Evolutionary conservation across 2,888 invertebrate genomes (phyloP), one percentile per base, ranked within the genome.

Genomic region (Saturnia pavonia): DNA sequence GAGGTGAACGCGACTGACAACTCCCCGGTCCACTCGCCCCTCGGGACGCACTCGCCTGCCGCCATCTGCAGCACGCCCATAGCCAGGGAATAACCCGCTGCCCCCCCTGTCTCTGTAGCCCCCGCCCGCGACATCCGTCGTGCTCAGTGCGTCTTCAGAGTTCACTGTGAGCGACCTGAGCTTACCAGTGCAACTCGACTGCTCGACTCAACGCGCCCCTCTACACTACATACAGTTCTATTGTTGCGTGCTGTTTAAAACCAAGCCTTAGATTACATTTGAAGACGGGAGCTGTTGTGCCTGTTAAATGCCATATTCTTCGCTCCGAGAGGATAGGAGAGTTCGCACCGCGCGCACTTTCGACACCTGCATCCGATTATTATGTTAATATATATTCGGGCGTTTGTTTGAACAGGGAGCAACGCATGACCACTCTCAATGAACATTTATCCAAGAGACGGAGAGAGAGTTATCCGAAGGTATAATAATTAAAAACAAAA

Each of bases 11-110:
- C 51, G 7, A 19, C n/a, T 7, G 51, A n/a, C n/a, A 7, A 1
- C 7, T 19, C 51, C n/a, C 19, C 19, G n/a, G 1, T 48, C 71
- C 67, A 66, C 74, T 67, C 45, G 74, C 9, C 57, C 12, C 4
- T 12, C 25, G 25, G 71, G 79, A 69, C 80, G 66, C 83, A 84
- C 77, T 82, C 85, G 74, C 83, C 78, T n/a, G 78, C 87, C 71
- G 82, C 82, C 78, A 88, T 87, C 40, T 91, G 92, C 89, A 92
- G 92, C 89, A 94, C 94, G 78, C 93, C 94, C 77, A 85, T 91
- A 74, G 85, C 86, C 73, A 82, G 85, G 68, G 88, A 91, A 84
- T 91, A 89, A 84, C 77, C 66, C 68, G 66, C 69, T 65, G 67
- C 69, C 40, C 22, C 8, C 22, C 54, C 22, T 22, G 22, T n/a